Conservation (phyloP, 2,888 invertebrate genomes). For the Parthenolecanium corni region DNA sequence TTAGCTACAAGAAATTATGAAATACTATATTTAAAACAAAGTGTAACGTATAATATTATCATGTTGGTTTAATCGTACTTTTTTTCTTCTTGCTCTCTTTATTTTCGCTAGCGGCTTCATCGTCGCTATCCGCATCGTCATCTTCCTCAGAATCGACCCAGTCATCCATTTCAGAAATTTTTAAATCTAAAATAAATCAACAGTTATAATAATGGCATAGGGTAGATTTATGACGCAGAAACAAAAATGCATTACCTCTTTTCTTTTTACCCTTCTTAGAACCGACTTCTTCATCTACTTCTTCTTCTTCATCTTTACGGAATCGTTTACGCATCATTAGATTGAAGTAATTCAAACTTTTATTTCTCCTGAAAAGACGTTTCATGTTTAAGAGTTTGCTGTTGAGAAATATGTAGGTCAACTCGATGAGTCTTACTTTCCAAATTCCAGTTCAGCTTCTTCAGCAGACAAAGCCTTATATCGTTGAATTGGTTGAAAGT, state of each 20-base stretch:
- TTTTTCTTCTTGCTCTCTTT: constrained; percentile 53
- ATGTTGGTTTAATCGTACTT: constrained; percentile 41
- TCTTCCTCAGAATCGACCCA: constrained; percentile 74
- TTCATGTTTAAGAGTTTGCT: neutral
- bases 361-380: constrained; percentile 61
- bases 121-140: constrained; percentile 54
- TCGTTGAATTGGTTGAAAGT: constrained; percentile 75
- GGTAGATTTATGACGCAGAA: too few relatives aligned
- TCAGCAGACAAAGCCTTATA: constrained; percentile 93
- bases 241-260: constrained; percentile 34
- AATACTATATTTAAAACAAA: neutral
- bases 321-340: constrained; percentile 84
- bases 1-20: neutral
- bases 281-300: constrained; percentile 45
- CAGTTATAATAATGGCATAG: too few relatives aligned
- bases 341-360: constrained; percentile 89
- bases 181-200: constrained; percentile 47
- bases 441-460: constrained; percentile 96
- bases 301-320: constrained; percentile 55
- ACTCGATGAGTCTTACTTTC: constrained; percentile 44
- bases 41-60: neutral
- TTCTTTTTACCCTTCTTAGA: constrained; percentile 33
- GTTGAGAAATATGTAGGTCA: neutral
- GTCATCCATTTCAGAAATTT: constrained; percentile 89
- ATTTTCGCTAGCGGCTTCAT: constrained; percentile 51